Conservation (phyloP, 2,888 invertebrate species). For the Rotaria magnacalcarata region DNA sequence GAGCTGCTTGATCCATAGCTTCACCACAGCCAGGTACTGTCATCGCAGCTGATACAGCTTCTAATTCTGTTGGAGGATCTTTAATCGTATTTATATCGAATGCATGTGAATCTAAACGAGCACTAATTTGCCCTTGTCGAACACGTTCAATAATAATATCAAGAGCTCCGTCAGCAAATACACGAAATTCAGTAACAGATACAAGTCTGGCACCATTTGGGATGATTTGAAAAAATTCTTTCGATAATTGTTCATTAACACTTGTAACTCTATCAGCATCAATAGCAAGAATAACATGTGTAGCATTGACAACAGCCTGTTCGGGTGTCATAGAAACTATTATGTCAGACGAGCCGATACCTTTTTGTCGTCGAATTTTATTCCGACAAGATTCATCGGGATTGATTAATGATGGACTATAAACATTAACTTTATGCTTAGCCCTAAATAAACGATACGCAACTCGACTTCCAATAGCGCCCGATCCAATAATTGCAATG, state of each 20-base stretch:
- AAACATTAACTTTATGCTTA: background rate
- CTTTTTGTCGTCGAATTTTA: background rate
- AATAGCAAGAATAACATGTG: background rate
- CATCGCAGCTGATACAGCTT: background rate
- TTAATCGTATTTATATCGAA: background rate
- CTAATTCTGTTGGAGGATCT: background rate
- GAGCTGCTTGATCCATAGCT: background rate
- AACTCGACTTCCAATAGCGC: background rate
- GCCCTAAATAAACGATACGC: background rate
- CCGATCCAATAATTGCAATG: background rate
- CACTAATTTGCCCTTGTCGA: background rate
- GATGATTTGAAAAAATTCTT: background rate
- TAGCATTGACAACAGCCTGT: background rate
- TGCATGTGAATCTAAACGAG: background rate
- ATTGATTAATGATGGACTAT: background rate
- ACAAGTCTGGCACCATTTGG: background rate
- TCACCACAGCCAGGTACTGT: background rate
- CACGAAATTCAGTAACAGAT: background rate
- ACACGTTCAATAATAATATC: background rate
- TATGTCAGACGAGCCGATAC: background rate
- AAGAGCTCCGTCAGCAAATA: background rate
- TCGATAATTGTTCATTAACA: background rate
- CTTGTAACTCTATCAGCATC: background rate
- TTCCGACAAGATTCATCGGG: background rate
- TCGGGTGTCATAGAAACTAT: background rate